Evolutionary conservation across 37 sponge, comb jelly and placozoan genomes (phyloP), one percentile per base, ranked within the genome.

Genomic region (Sycon ciliatum): DNA sequence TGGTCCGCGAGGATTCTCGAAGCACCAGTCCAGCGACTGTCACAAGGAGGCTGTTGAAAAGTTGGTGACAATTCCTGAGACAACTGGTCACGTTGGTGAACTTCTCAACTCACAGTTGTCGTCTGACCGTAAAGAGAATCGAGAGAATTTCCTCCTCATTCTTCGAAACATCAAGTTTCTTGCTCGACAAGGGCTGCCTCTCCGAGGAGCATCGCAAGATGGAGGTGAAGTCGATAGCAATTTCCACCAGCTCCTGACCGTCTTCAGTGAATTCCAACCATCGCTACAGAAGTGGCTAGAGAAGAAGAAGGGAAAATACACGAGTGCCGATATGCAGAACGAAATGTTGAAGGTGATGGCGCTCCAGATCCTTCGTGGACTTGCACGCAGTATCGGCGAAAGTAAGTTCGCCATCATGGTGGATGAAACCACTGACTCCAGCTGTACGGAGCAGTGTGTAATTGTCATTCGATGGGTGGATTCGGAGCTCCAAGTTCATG

Each of bases 391-490:
- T n/a, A 9, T 60, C 7, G n/a, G 16, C n/a, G 7, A 9, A n/a
- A 22, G 7, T 60, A 60, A 60, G 26, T 60, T n/a, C 63, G 7
- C 7, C 63, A 60, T 22, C 7, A 82, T 82, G 83, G 74, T 53
- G 18, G 83, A 82, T 35, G 78, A 82, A 40, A 82, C 78, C 36
- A 77, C 83, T 39, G 83, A 82, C 68, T 26, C 26, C 1, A 77
- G 74, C 23, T 78, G 72, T 27, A 33, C 28, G 34, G 84, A 85
- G 52, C 85, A 80, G 26, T 24, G 80, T 22, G 85, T 80, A 4
- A 27, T 79, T 70, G 54, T 67, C 34, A 32, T 80, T 72, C 60
- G 81, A 22, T 75, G 57, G 68, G 80, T 84, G 11, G 80, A 84
- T 58, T 38, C 57, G 32, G 6, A 79, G 18, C 72, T 79, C 32